Evolutionary conservation across 2,888 invertebrate species (phyloP).

Genomic region (Meandrusa payeni): DNA sequence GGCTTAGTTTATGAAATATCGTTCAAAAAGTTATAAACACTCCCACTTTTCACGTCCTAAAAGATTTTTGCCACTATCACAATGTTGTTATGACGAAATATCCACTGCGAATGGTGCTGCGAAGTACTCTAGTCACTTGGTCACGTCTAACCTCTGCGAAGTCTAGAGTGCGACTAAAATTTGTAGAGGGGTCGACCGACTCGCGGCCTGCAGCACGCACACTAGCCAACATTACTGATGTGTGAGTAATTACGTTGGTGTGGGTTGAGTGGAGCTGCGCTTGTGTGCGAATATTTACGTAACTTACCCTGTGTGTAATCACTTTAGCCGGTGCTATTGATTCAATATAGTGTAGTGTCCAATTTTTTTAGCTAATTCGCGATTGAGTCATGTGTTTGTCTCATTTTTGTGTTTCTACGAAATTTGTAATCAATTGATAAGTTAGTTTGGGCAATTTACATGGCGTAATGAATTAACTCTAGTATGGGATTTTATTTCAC

Average conservation of each 20-base stretch:
- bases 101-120: slow-evolving; percentile 59
- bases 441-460: slow-evolving; percentile 41
- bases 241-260: slow-evolving; percentile 35
- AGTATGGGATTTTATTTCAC: slow-evolving; percentile 25
- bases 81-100: slow-evolving; percentile 77
- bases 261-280: slow-evolving; percentile 49
- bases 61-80: slow-evolving; percentile 69
- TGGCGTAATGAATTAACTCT: slow-evolving; percentile 42
- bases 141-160: slow-evolving; percentile 56
- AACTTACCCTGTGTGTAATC: slow-evolving; percentile 69
- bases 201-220: slow-evolving; percentile 65
- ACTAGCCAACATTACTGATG: slow-evolving; percentile 33
- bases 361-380: slow-evolving; percentile 70
- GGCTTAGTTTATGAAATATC: slow-evolving; percentile 59
- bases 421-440: slow-evolving; percentile 54
- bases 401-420: slow-evolving; percentile 48
- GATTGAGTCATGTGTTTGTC: slow-evolving; percentile 74
- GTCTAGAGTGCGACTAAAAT: slow-evolving; percentile 71
- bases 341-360: slow-evolving; percentile 62
- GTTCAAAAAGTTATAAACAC: slow-evolving; percentile 50
- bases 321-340: slow-evolving; percentile 61
- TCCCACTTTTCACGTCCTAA: slow-evolving; percentile 73
- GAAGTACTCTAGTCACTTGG: slow-evolving; percentile 52
- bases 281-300: slow-evolving; percentile 58
- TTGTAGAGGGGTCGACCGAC: slow-evolving; percentile 75